phyloP scores from a whole-genome alignment of 2,888 invertebrate species.

The Agriopis aurantiaria region DNA sequence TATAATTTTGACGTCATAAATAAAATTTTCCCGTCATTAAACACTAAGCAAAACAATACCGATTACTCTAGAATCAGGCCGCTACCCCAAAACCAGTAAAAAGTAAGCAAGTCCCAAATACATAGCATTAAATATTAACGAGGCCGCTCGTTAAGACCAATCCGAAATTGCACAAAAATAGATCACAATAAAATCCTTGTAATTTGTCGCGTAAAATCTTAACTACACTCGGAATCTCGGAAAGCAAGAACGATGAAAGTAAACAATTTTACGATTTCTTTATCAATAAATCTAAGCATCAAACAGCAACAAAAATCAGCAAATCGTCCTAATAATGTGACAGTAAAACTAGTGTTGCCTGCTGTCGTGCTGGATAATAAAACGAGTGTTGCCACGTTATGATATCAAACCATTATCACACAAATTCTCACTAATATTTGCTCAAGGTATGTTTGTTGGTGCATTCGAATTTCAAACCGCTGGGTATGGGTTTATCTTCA shows the following conservation, averaged over 20 bases:
- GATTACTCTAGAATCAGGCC: too few relatives aligned
- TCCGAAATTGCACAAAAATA: slow-evolving; percentile 26
- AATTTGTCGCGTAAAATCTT: slow-evolving; percentile 25
- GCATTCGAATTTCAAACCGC: too few relatives aligned
- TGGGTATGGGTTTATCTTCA: too few relatives aligned
- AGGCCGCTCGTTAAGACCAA: neutral
- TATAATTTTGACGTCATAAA: too few relatives aligned
- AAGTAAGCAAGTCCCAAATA: neutral
- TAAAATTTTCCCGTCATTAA: too few relatives aligned
- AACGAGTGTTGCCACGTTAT: slow-evolving; percentile 9
- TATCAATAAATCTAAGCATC: slow-evolving; percentile 30
- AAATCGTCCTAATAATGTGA: slow-evolving; percentile 47
- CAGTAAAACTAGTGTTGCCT: slow-evolving; percentile 19
- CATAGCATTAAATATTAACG: slow-evolving; percentile 8
- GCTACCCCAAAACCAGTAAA: neutral
- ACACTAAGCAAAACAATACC: too few relatives aligned
- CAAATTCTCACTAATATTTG: neutral
- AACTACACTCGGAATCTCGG: slow-evolving; percentile 9
- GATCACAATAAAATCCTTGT: slow-evolving; percentile 26
- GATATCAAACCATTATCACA: slow-evolving; percentile 4
- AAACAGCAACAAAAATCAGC: slow-evolving; percentile 47
- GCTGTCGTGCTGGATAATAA: slow-evolving; percentile 5
- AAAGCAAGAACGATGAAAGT: slow-evolving; percentile 12
- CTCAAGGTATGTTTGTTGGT: too few relatives aligned
- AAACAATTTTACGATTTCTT: slow-evolving; percentile 37